phyloP scores from a whole-genome alignment of 2,797 vertebrate genomes.

The Scomberomorus guttatus region DNA sequence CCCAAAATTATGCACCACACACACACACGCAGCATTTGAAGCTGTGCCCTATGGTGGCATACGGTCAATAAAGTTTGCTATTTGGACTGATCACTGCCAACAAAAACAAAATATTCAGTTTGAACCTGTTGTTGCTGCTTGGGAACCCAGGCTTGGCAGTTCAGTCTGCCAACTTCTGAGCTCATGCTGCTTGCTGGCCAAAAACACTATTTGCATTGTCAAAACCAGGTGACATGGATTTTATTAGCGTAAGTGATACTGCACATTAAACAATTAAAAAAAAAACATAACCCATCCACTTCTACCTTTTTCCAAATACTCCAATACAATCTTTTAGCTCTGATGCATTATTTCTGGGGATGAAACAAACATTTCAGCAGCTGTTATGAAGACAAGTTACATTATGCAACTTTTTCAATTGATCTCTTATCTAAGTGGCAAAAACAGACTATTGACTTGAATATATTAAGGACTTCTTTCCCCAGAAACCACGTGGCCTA shows the following conservation, averaged over 20 bases:
- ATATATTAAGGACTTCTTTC: background rate
- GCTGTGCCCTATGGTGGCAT: background rate
- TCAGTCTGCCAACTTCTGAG: constrained; percentile 42
- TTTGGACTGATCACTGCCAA: constrained; percentile 26
- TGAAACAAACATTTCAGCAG: constrained; percentile 47
- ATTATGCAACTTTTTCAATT: constrained; percentile 4
- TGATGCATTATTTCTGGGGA: no score
- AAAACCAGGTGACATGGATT: constrained; percentile 44
- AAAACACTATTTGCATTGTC: constrained; percentile 43
- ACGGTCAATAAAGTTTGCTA: constrained; percentile 3
- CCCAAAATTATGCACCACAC: background rate
- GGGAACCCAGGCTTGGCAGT: constrained; percentile 12
- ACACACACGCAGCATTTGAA: background rate
- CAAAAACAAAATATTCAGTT: constrained; percentile 27
- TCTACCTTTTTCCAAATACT: background rate
- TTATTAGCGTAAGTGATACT: constrained; percentile 52
- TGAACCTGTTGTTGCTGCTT: constrained; percentile 26
- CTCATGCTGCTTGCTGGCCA: constrained; percentile 29
- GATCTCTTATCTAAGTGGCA: background rate
- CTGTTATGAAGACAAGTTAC: background rate
- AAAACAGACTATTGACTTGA: background rate
- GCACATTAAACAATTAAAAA: constrained; percentile 20
- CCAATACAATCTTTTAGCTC: background rate
- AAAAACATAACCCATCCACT: constrained; percentile 8
- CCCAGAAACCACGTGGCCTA: background rate